Base-by-base conservation (phyloP, 1,140 invertebrate species). In the Drosophila bipectinata region DNA sequence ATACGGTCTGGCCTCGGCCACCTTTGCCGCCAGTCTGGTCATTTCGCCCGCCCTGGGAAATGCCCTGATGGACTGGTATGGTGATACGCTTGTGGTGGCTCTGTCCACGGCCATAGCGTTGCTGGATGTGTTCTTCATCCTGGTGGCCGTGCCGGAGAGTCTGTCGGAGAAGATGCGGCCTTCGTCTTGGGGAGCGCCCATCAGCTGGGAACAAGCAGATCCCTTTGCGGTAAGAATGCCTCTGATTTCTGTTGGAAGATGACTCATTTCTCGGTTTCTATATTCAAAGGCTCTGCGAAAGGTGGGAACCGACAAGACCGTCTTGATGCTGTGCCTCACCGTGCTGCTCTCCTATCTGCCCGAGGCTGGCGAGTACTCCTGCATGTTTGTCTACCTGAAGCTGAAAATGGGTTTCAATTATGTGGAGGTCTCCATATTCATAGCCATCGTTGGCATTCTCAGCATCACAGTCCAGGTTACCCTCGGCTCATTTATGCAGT, bases 331-430 rank as follows among this genome's bases (percentile, higher is more conserved):
- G 72, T 99, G 98, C 93, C 96, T 99, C 66, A 97, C 98, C 24
- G 98, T 99, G 72, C 98, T 99, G 92, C 94, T 99, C 44, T 99
- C 98, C 26, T 99, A 99, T 93, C 93, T 99, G 77, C 98, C 99
- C n/a, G 99, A 99, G 92, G 96, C 96, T 30, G 98, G 98, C 67
- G 98, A 99, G 93, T 99, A 99, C 93, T 99, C 98, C 61, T 99
- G 98, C 93, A 99, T 99, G 93, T 99, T 99, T 93, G 98, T 99
- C 78, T 99, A 99, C 93, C 94, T 99, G 48, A 98, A 98, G 93
- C 94, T 99, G 83, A 98, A 99, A 75, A 98, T 99, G 96, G 97
- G 97, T 68, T 99, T 99, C 93, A 96, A 96, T 80, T 96, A 96
- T 66, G 95, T 98, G 87, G 97, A 98, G 94, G 98, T 99, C 49